Conservation (phyloP, 2,888 invertebrate species). For the Tetragnatha montana region DNA sequence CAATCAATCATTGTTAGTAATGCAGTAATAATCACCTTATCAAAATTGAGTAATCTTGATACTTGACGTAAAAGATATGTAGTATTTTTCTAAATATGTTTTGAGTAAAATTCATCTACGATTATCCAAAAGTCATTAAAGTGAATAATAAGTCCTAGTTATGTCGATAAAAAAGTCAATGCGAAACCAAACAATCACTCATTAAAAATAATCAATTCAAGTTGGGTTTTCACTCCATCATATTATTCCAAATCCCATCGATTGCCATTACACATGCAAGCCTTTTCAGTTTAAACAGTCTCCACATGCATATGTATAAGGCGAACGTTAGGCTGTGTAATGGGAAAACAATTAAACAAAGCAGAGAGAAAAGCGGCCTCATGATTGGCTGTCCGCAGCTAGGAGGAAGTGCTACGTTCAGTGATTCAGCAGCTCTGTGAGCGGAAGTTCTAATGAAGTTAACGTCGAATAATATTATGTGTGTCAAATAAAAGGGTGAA, state of each 20-base stretch:
- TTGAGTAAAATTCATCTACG: too few relatives aligned
- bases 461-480: background rate
- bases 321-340: background rate
- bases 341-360: slow-evolving; percentile 38
- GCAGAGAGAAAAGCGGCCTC: slow-evolving; percentile 4
- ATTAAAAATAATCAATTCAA: background rate
- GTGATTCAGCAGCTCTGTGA: slow-evolving; percentile 31
- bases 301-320: background rate
- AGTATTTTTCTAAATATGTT: too few relatives aligned
- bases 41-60: too few relatives aligned
- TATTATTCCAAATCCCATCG: background rate
- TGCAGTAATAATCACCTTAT: too few relatives aligned
- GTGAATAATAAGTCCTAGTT: too few relatives aligned
- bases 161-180: too few relatives aligned
- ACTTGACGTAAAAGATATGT: too few relatives aligned
- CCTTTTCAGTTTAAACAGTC: background rate
- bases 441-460: slow-evolving; percentile 52
- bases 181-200: background rate
- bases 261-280: background rate
- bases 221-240: background rate
- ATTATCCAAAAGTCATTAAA: too few relatives aligned
- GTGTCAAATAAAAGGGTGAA: background rate
- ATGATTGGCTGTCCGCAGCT: background rate
- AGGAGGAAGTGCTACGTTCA: slow-evolving; percentile 39
- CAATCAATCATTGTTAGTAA: too few relatives aligned